A percentile compares a stretch with the other conserved stretches of the same genome.
phyloP scores from a whole-genome alignment of 2,113 vertebrate genomes.

The Xyliphius kryptos region DNA sequence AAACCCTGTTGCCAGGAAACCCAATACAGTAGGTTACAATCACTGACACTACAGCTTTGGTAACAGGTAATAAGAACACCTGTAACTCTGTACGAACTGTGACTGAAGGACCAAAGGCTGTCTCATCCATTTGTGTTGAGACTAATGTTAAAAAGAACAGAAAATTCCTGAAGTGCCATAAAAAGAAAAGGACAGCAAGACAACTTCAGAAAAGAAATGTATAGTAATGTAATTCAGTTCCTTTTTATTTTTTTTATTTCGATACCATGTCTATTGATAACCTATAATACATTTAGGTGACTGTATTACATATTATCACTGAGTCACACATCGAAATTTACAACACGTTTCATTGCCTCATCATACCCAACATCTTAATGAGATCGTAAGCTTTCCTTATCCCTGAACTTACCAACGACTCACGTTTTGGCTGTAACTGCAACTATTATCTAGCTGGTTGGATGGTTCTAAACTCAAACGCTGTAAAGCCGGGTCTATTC shows the following conservation, averaged over 20 bases:
- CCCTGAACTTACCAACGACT: constrained; percentile 23
- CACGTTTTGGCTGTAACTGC: constrained; percentile 26
- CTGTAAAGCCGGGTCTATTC: constrained; percentile 3
- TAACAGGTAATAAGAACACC: constrained; percentile 37
- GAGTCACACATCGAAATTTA: background rate
- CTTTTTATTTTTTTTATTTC: too few relatives aligned
- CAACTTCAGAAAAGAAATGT: background rate
- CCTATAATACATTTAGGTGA: background rate
- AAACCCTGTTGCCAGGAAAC: constrained; percentile 35
- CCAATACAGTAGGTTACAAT: constrained; percentile 20
- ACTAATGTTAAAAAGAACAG: background rate
- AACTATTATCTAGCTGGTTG: constrained; percentile 8
- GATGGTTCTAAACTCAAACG: background rate
- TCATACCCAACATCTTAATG: background rate
- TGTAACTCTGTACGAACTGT: constrained; percentile 11
- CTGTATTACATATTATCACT: background rate
- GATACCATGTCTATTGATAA: too few relatives aligned
- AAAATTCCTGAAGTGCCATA: background rate
- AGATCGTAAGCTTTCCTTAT: constrained; percentile 17
- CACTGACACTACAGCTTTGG: constrained; percentile 18
- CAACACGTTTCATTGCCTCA: background rate
- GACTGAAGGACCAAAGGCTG: background rate
- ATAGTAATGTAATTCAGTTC: too few relatives aligned
- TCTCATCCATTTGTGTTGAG: background rate
- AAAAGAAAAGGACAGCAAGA: background rate